These are phyloP conservation scores for Lophochroa leadbeateri DNA, from an alignment of 2,113 vertebrate genomes.

Conservation along the genomic window DNA sequence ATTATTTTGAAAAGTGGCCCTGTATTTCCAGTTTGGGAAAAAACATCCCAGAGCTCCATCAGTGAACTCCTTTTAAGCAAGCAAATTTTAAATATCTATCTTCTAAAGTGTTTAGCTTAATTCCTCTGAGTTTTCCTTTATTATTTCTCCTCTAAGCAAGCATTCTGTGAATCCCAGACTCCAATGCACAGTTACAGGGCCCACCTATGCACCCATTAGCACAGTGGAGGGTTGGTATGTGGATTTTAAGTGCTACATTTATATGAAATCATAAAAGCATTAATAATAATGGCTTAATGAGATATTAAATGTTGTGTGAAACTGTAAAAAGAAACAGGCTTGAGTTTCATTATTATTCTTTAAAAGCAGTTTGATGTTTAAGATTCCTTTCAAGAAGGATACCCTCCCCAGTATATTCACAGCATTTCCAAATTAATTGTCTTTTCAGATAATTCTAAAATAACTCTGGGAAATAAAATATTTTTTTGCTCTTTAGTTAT, in stretches of 20 bases:
- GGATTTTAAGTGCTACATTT: background rate
- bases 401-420: background rate
- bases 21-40: background rate
- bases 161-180: background rate
- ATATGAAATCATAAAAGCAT: background rate
- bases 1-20: background rate
- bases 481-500: background rate
- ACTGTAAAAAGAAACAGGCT: background rate
- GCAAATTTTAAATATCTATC: background rate
- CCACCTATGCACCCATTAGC: background rate
- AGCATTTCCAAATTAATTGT: conserved; percentile 19
- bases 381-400: background rate
- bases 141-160: background rate
- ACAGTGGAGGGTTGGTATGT: background rate
- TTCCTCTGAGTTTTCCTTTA: background rate
- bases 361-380: background rate
- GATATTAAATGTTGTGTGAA: background rate
- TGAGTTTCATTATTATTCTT: background rate
- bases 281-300: background rate
- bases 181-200: background rate
- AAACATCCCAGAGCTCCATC: background rate
- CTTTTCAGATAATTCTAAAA: conserved; percentile 43
- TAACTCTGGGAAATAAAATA: conserved; percentile 33
- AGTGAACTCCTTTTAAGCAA: background rate
- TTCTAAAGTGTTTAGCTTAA: background rate